Conservation (phyloP, 1,140 invertebrate species). For the Ridgeia piscesae region DNA sequence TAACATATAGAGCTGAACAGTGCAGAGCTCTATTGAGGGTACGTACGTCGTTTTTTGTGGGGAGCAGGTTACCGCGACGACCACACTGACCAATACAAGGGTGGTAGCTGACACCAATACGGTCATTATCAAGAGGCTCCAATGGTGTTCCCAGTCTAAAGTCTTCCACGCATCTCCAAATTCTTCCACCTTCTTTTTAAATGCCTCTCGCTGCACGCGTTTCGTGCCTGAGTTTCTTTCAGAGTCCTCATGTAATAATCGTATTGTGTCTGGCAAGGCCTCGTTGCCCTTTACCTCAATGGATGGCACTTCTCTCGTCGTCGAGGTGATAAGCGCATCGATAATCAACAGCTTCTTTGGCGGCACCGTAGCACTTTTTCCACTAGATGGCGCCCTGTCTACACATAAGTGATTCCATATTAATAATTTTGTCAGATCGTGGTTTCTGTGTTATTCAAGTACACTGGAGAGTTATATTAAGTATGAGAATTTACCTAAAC, state of each 20-base stretch:
- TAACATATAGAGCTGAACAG: too few species aligned
- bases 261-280: not conserved
- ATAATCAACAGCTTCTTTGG: not conserved
- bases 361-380: not conserved
- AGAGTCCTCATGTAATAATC: not conserved
- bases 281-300: not conserved
- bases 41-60: not conserved
- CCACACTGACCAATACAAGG: not conserved
- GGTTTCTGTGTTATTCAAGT: too few species aligned
- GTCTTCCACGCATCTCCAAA: not conserved
- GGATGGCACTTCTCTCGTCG: not conserved
- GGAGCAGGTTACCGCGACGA: not conserved
- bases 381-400: not conserved
- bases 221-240: not conserved
- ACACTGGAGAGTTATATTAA: too few species aligned
- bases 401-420: not conserved
- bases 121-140: not conserved
- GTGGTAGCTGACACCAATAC: not conserved
- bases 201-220: not conserved
- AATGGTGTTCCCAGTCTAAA: not conserved
- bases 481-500: too few species aligned
- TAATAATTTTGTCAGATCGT: too few species aligned
- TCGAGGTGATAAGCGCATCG: not conserved
- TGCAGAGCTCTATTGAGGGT: not conserved
- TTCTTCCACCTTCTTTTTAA: not conserved